Conservation (phyloP, 2,888 invertebrate species). For the Drosophila rubida region DNA sequence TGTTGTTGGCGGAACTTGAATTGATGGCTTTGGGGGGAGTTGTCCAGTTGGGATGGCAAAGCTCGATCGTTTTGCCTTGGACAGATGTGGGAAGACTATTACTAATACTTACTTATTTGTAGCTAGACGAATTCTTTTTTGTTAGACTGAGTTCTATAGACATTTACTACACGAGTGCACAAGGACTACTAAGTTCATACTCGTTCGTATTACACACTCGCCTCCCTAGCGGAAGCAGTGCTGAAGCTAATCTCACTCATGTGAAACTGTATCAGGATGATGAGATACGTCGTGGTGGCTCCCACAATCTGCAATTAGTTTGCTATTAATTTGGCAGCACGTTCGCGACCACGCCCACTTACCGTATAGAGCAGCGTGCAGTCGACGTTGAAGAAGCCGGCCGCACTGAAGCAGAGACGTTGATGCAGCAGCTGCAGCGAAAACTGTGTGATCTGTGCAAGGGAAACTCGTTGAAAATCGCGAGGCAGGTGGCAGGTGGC, state of each 20-base stretch:
- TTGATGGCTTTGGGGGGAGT: background rate
- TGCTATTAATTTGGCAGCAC: background rate
- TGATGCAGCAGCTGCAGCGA: conserved; percentile 86
- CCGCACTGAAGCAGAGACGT: conserved; percentile 84
- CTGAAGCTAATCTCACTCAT: conserved; percentile 71
- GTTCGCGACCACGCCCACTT: conserved; percentile 24
- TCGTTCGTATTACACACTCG: background rate
- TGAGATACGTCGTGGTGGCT: conserved; percentile 85
- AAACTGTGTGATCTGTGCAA: conserved; percentile 85
- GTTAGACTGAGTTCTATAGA: conserved; percentile 12
- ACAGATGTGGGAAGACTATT: conserved; percentile 12
- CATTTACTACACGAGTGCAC: conserved; percentile 6
- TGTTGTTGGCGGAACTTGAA: conserved; percentile 9
- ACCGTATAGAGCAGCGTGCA: conserved; percentile 85
- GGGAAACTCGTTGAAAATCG: background rate
- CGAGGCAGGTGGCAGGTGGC: background rate
- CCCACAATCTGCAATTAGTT: conserved; percentile 83
- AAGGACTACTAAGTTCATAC: conserved; percentile 25
- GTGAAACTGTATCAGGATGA: conserved; percentile 85
- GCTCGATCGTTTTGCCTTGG: conserved; percentile 17
- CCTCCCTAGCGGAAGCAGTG: background rate
- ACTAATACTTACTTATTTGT: conserved; percentile 28
- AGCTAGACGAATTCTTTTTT: conserved; percentile 25
- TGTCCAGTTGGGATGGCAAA: conserved; percentile 19
- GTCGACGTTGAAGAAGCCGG: conserved; percentile 85